Evolutionary conservation across 2,888 invertebrate species (phyloP), one percentile per base, ranked within the genome.

Genomic region (Lasiommata megera): DNA sequence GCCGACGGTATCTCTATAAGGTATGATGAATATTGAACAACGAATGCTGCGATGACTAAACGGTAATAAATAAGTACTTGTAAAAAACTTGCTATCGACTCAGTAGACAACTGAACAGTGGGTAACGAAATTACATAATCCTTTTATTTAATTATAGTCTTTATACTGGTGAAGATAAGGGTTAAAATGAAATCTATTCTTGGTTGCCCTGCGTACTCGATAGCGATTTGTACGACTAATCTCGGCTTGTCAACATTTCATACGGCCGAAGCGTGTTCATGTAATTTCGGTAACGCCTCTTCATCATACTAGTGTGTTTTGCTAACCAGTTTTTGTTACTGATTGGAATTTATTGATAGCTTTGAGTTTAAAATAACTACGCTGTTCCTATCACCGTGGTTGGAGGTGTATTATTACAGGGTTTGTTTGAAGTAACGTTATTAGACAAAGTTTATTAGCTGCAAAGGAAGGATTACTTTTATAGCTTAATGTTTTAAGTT

Each of bases 281-380:
- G 68, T 80, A 74, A 76, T 76, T 74, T 74, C 64, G 73, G 81
- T 76, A 74, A 85, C 85, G 85, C 87, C 87, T 80, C 74, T 77
- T 78, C 69, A 70, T 76, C 67, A 77, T 61, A 52, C 41, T 12
- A 31, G 78, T 72, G 66, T 70, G 74, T 74, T 73, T 73, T 74
- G 72, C 55, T 59, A 54, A 59, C 54, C 60, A 59, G 72, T 66
- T 72, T 68, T 67, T 63, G 61, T 68, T 58, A 68, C 65, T 69
- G 68, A 76, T 76, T 71, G 65, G 69, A 73, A 68, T 73, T 71
- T 66, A 60, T 63, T 58, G 58, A 63, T 63, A 58, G 16, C 40
- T 57, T 50, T 58, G 52, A 41, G 29, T 52, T 52, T 52, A 6
- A 52, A 52, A 31, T 34, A 34, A 8, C 34, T 34, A 14, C 37